A percentile compares a stretch with the other conserved stretches of the same genome.
Evolutionary conservation across 2,113 vertebrate genomes (phyloP).

Genomic region (Columba janthina): DNA sequence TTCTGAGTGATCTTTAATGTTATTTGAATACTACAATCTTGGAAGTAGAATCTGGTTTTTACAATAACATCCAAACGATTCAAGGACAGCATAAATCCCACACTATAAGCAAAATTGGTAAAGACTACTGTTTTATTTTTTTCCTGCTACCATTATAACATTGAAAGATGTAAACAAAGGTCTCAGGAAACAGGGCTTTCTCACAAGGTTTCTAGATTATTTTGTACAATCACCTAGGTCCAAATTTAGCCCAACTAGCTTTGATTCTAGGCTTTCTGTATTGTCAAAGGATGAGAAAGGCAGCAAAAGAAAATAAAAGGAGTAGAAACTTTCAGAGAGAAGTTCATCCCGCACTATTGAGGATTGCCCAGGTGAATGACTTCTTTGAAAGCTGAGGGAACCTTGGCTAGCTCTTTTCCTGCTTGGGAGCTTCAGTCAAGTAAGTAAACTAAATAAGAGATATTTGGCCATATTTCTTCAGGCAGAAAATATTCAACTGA

Average conservation of each 20-base stretch:
- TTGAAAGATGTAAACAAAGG: background rate
- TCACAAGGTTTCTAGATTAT: background rate
- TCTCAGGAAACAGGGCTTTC: background rate
- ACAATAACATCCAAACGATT: background rate
- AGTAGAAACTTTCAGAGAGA: background rate
- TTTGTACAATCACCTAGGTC: background rate
- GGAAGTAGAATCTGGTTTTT: background rate
- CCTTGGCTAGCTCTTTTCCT: background rate
- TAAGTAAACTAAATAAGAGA: background rate
- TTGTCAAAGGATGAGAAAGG: background rate
- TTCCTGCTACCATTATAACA: background rate
- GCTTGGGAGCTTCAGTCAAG: background rate
- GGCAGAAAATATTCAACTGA: background rate
- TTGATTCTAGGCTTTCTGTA: background rate
- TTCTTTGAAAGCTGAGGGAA: background rate
- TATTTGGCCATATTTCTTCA: background rate
- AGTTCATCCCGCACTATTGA: background rate
- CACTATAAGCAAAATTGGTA: background rate
- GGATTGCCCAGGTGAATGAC: background rate
- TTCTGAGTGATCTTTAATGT: background rate
- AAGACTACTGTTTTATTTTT: background rate
- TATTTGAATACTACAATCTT: background rate
- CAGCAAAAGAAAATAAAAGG: background rate
- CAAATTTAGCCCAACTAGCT: background rate
- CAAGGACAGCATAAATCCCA: background rate